phyloP scores from a whole-genome alignment of 92 coral and sea anemone species.

The Epizoanthus rinbou region DNA sequence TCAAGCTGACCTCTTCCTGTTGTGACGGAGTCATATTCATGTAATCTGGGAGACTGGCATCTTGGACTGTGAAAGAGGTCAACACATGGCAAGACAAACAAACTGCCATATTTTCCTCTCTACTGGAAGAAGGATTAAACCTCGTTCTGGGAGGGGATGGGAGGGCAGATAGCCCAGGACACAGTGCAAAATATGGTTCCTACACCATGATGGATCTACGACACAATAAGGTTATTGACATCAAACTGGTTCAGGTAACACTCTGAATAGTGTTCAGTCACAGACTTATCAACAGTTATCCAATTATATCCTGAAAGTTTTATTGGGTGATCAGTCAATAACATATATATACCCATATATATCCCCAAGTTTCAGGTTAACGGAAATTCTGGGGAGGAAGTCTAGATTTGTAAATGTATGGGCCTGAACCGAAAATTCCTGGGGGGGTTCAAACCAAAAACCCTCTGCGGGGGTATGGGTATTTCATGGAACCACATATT shows the following conservation, averaged over 20 bases:
- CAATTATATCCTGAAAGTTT: too few species aligned
- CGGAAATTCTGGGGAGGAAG: too few species aligned
- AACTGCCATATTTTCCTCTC: background rate
- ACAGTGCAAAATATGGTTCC: conserved; percentile 5
- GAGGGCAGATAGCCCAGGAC: conserved; percentile 19
- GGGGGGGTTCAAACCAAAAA: too few species aligned
- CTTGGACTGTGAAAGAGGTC: background rate
- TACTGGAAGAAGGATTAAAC: background rate
- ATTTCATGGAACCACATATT: too few species aligned
- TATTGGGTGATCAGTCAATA: too few species aligned
- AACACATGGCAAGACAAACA: conserved; percentile 7
- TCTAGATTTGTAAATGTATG: too few species aligned
- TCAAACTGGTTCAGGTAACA: conserved; percentile 11
- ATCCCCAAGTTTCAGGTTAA: too few species aligned
- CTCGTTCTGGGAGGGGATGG: conserved; percentile 14
- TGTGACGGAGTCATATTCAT: background rate
- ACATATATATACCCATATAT: too few species aligned
- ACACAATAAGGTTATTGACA: conserved; percentile 1
- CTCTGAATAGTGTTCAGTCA: too few species aligned
- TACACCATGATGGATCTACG: background rate
- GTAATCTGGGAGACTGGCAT: background rate
- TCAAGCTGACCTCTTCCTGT: background rate
- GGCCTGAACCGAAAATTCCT: too few species aligned
- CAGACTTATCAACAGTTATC: too few species aligned
- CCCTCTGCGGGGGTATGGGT: too few species aligned